Base-by-base conservation (phyloP, 2,888 invertebrate genomes). In the Micropterix aruncella region DNA sequence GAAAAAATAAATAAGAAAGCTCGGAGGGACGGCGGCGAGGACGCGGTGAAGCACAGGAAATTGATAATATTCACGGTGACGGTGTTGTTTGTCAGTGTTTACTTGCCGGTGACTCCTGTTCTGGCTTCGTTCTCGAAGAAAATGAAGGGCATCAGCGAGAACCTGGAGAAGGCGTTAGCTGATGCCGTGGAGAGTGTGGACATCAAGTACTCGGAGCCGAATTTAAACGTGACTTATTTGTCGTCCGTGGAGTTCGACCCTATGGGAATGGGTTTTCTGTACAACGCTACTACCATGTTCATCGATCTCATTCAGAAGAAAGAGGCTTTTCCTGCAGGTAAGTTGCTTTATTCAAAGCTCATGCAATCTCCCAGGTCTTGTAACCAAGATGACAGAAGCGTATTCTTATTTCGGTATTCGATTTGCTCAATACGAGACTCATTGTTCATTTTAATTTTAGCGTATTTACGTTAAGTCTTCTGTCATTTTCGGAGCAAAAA, bases 251-350 rank as follows among this genome's bases (percentile, higher is more conserved):
- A 71, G 52, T 86, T 84, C 65, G 76, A 83, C 62, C 77, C 85
- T 56, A 77, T 77, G 51, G 88, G 87, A 47, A 88, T 90, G 88
- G 82, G 79, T 47, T 81, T 82, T 54, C 71, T 89, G 42, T 89
- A 89, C 70, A 82, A 83, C 60, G 66, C 83, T 52, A 85, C 86
- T 41, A 77, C 75, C 54, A 60, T 69, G 55, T 75, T 89, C 61
- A 79, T 89, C 60, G 76, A 84, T 62, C 56, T 77, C 53, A 70
- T 85, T 40, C 72, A 79, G 51, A 66, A 72, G 52, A 77, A 77
- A 54, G 70, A 80, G 53, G 75, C 80, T 3, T 75, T 77, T 55
- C 82, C 82, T 44, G 73, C 76, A 68, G 80, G 83, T 82, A 59
- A 65, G 66, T 56, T 37, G 44, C 38, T 27, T 27, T 27, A 7